Percentiles rank a stretch among this genome's conserved stretches.
phyloP scores from a whole-genome alignment of 2,888 invertebrate species.

The Disparrhopalites patrizii region DNA sequence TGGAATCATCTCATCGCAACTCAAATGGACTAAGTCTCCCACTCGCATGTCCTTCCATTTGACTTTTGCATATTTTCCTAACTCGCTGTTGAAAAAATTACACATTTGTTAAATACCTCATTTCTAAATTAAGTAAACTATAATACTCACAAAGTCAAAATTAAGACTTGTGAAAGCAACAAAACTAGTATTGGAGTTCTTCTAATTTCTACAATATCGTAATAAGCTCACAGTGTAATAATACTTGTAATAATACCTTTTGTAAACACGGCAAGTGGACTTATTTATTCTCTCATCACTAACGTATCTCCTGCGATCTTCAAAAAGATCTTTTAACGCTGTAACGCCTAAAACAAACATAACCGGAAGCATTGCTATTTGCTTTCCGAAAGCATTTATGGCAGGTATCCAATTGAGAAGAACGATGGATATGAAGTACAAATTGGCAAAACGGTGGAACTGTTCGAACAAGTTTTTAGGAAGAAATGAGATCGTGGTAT shows the following conservation, averaged over 20 bases:
- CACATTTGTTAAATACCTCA: too few species aligned
- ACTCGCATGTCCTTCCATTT: slow-evolving; percentile 88
- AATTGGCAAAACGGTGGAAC: slow-evolving; percentile 94
- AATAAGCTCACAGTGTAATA: too few species aligned
- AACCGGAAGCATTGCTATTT: slow-evolving; percentile 91
- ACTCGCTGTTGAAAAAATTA: slow-evolving; percentile 63
- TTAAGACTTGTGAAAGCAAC: too few species aligned
- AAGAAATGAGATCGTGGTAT: slow-evolving; percentile 86
- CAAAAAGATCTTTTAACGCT: slow-evolving; percentile 90
- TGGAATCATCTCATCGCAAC: slow-evolving; percentile 93
- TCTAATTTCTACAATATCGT: too few species aligned
- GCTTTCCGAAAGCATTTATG: slow-evolving; percentile 92
- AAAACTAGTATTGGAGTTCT: too few species aligned
- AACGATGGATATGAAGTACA: slow-evolving; percentile 96
- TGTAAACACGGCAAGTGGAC: slow-evolving; percentile 84
- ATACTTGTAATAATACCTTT: too few species aligned
- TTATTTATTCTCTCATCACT: slow-evolving; percentile 94
- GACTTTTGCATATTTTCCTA: slow-evolving; percentile 74
- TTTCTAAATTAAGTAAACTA: too few species aligned
- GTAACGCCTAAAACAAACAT: slow-evolving; percentile 91
- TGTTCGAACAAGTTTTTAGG: slow-evolving; percentile 96
- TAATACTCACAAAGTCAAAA: too few species aligned
- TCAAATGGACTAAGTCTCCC: slow-evolving; percentile 90
- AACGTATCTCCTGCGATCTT: slow-evolving; percentile 80
- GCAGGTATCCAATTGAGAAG: slow-evolving; percentile 92